These are phyloP conservation scores for Micrasema minimum DNA, from an alignment of 1,140 invertebrate genomes.

Conservation along the genomic window DNA sequence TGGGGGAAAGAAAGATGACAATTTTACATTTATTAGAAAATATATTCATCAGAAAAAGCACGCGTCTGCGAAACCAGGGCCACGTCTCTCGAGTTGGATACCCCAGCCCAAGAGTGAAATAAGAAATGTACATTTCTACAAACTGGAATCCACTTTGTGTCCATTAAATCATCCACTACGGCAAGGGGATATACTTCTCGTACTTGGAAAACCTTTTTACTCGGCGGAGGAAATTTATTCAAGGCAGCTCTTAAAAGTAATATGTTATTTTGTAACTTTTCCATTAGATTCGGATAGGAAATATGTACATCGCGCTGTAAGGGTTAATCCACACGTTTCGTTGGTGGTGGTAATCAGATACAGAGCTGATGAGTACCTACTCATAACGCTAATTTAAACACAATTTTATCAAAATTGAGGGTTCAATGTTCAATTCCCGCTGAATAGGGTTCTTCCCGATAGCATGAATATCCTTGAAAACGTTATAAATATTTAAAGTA, in stretches of 20 bases:
- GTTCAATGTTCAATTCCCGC: too few relatives aligned
- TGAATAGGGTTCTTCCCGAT: too few relatives aligned
- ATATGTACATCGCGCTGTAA: slow-evolving; percentile 37
- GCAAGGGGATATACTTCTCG: slow-evolving; percentile 10
- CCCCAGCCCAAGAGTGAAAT: slow-evolving; percentile 2
- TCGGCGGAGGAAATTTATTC: slow-evolving; percentile 45
- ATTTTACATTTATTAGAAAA: too few relatives aligned
- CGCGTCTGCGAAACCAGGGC: too few relatives aligned
- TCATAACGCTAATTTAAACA: too few relatives aligned
- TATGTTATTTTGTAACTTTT: slow-evolving; percentile 54
- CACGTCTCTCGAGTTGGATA: too few relatives aligned
- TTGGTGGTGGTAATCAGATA: neutral
- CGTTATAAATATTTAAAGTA: too few relatives aligned
- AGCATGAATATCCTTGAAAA: too few relatives aligned
- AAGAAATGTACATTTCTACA: slow-evolving; percentile 34
- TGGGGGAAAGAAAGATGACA: too few relatives aligned
- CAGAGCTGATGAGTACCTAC: too few relatives aligned
- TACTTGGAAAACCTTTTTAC: slow-evolving; percentile 45
- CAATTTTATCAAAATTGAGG: too few relatives aligned
- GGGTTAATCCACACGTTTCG: slow-evolving; percentile 24
- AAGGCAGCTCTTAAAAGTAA: slow-evolving; percentile 52
- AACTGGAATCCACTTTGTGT: slow-evolving; percentile 37
- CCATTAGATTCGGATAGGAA: slow-evolving; percentile 50
- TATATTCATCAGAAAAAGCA: too few relatives aligned
- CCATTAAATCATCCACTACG: slow-evolving; percentile 36